Evolutionary conservation across 2,888 invertebrate genomes (phyloP).

Genomic region (Callyntrura guangdongensis): DNA sequence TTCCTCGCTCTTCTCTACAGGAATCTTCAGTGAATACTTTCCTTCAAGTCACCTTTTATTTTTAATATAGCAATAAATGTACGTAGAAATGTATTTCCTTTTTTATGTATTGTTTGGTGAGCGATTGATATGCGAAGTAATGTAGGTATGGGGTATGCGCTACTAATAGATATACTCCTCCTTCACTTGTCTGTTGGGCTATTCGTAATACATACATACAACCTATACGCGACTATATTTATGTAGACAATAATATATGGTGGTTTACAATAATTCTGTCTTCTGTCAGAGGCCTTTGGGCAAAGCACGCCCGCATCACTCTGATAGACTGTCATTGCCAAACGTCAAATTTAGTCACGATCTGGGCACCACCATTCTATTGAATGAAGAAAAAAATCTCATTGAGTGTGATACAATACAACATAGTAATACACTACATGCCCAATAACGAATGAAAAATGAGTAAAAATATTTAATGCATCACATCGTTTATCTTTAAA

Average conservation of each 20-base stretch:
- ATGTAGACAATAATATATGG: constrained; percentile 9
- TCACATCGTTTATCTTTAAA: constrained; percentile 54
- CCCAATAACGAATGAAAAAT: background rate
- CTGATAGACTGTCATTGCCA: constrained; percentile 73
- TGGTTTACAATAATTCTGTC: background rate
- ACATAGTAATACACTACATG: background rate
- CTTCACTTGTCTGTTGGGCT: background rate
- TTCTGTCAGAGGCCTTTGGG: constrained; percentile 59
- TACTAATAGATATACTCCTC: background rate
- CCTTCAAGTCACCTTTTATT: background rate
- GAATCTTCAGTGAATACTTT: background rate
- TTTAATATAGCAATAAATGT: constrained; percentile 58
- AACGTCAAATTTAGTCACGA: constrained; percentile 76
- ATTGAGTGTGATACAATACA: background rate
- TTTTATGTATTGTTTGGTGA: constrained; percentile 52
- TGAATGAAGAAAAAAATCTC: constrained; percentile 1
- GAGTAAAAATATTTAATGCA: constrained; percentile 35
- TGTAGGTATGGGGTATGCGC: background rate
- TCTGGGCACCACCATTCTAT: constrained; percentile 50
- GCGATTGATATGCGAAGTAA: background rate
- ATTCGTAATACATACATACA: background rate
- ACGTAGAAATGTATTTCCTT: constrained; percentile 32
- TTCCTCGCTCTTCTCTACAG: background rate
- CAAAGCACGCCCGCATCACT: constrained; percentile 69
- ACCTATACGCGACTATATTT: no score